Evolutionary conservation across 1,140 invertebrate genomes (phyloP).

Genomic region (Medauroidea extradentata): DNA sequence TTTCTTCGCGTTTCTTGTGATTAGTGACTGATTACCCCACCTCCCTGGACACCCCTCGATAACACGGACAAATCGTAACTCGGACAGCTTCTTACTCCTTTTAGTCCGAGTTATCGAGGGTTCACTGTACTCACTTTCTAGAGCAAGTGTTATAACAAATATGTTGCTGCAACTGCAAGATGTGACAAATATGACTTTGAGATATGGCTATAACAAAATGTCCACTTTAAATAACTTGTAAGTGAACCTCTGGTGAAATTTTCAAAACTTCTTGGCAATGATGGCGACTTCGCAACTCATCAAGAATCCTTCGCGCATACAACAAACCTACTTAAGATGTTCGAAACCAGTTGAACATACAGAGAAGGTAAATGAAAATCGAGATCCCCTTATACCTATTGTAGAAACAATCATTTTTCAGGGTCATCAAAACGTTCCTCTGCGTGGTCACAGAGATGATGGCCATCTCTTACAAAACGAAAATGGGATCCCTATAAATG

Average conservation of each 20-base stretch:
- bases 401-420: slow-evolving; percentile 26
- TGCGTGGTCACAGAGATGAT: slow-evolving; percentile 28
- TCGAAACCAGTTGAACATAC: slow-evolving; percentile 10
- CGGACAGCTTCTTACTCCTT: no score
- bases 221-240: slow-evolving; percentile 16
- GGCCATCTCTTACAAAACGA: slow-evolving; percentile 9
- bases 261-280: slow-evolving; percentile 21
- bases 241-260: slow-evolving; percentile 24
- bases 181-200: no score
- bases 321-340: slow-evolving; percentile 12
- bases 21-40: no score
- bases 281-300: slow-evolving; percentile 18
- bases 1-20: no score
- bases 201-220: slow-evolving; percentile 19
- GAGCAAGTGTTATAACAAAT: no score
- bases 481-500: slow-evolving; percentile 14
- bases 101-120: no score
- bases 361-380: slow-evolving; percentile 24
- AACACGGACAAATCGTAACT: no score
- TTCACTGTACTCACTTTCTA: no score
- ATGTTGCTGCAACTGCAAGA: no score
- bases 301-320: slow-evolving; percentile 18
- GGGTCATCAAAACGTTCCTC: slow-evolving; percentile 27
- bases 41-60: no score
- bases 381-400: slow-evolving; percentile 21